Evolutionary conservation across 2,797 vertebrate genomes (phyloP), one percentile per base, ranked within the genome.

Genomic region (Hyperoplus lanceolatus): DNA sequence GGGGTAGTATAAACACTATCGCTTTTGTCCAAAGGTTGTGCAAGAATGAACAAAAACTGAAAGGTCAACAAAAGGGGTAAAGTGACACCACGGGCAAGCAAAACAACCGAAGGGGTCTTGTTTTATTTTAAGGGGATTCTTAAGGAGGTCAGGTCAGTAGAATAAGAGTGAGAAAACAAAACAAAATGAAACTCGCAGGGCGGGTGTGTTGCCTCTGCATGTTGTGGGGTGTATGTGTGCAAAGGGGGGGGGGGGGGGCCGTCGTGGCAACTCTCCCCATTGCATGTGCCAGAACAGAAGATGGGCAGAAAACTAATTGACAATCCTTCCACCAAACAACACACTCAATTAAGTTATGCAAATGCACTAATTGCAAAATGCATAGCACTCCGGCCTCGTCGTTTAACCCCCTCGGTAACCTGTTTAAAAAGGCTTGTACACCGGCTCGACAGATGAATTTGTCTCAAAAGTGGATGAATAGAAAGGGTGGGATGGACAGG

Each of bases 301-400:
- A 82, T 6, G 60, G 63, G 29, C 29, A 29, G 18, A 65, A 64
- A 57, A 61, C 70, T 73, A 86, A 91, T 29, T 86, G 82, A 73
- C 77, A 77, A 90, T 58, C 74, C 74, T 77, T 75, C 18, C 10
- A 81, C 78, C 81, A 83, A 92, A 87, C 72, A 78, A 87, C 72
- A 78, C 71, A 69, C 84, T 82, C 83, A 84, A 92, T 92, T 91
- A 92, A 83, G 79, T 89, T 92, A 93, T 94, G 93, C 90, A 86
- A 93, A 93, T 92, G 70, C 46, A 0, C 59, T 90, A 87, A 89
- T 91, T 93, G 89, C 63, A 54, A 88, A 29, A 92, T 85, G 89
- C 77, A 48, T 61, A 63, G 70, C 69, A 12, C 67, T 5, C 73
- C 64, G 43, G 82, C 76, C 54, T 88, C 83, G 16, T 83, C 87